phyloP scores from a whole-genome alignment of 2,797 vertebrate species.

The Pteronotus mesoamericanus region DNA sequence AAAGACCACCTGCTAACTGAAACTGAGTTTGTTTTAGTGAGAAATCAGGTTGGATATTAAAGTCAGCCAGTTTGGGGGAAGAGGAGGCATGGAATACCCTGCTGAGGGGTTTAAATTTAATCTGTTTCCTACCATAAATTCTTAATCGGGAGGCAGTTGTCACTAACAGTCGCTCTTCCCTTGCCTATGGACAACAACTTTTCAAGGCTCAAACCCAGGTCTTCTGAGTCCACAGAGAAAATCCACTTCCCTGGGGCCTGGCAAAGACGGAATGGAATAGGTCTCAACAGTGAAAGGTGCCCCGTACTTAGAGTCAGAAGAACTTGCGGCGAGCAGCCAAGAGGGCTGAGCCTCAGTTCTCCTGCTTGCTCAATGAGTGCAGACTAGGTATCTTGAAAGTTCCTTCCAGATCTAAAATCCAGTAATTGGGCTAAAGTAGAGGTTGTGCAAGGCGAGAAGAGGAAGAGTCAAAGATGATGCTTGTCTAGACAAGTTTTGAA shows the following conservation, averaged over 20 bases:
- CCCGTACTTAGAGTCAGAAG: not conserved
- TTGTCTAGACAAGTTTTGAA: constrained; percentile 46
- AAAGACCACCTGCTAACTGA: not conserved
- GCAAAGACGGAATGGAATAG: not conserved
- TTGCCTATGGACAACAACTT: not conserved
- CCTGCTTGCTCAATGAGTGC: not conserved
- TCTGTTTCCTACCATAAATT: constrained; percentile 9
- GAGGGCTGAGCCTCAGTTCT: not conserved
- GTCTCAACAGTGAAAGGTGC: not conserved
- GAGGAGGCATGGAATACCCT: not conserved
- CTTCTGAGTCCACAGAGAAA: constrained; percentile 6
- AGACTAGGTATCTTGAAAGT: constrained; percentile 3
- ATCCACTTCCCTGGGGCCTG: not conserved
- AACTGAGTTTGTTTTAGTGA: not conserved
- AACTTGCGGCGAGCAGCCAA: not conserved
- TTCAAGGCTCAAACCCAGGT: not conserved
- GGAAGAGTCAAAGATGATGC: not conserved
- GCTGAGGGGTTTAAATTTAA: constrained; percentile 16
- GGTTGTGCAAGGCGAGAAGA: constrained; percentile 41
- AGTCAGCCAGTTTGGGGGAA: not conserved
- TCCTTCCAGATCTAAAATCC: constrained; percentile 4
- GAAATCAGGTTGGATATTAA: not conserved
- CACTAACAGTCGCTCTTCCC: not conserved
- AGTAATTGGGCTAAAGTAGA: not conserved
- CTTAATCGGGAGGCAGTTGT: not conserved